Conservation (phyloP, 2,888 invertebrate genomes). For the Dynastes hyllus region DNA sequence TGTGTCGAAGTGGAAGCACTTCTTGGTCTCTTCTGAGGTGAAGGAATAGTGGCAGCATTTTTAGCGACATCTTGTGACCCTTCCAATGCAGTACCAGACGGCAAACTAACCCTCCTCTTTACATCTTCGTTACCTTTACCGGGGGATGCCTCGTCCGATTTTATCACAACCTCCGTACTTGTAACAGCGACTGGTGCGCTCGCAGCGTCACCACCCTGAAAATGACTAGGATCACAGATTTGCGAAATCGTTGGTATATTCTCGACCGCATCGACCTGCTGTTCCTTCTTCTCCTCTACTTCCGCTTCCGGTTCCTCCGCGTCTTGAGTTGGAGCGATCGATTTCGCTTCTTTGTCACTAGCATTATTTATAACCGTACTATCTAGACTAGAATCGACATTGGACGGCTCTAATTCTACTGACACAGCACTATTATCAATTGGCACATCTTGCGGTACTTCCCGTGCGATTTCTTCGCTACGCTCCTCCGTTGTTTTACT, state of each 20-base stretch:
- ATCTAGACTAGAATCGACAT: constrained; percentile 68
- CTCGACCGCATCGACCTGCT: constrained; percentile 70
- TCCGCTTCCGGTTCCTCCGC: constrained; percentile 45
- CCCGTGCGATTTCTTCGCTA: constrained; percentile 26
- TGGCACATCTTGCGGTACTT: constrained; percentile 60
- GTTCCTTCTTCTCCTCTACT: constrained; percentile 52
- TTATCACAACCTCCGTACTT: constrained; percentile 25
- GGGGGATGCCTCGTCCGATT: constrained; percentile 47
- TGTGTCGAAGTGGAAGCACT: constrained; percentile 88
- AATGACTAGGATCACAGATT: constrained; percentile 81
- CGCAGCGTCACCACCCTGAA: constrained; percentile 56
- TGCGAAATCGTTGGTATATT: constrained; percentile 83
- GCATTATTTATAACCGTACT: constrained; percentile 51
- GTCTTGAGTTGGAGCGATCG: constrained; percentile 42
- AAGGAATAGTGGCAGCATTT: constrained; percentile 70
- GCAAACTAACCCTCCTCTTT: constrained; percentile 76
- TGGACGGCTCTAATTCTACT: constrained; percentile 72
- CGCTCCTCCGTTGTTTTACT: constrained; percentile 10
- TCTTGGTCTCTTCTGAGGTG: constrained; percentile 82
- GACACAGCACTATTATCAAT: constrained; percentile 71
- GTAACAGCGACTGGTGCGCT: constrained; percentile 31
- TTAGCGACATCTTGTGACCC: constrained; percentile 65
- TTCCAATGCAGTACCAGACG: constrained; percentile 67
- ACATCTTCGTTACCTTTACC: constrained; percentile 60
- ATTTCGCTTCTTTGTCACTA: constrained; percentile 43